Evolutionary conservation across 2,113 vertebrate species (phyloP).

Genomic region (Synchiropus splendidus): DNA sequence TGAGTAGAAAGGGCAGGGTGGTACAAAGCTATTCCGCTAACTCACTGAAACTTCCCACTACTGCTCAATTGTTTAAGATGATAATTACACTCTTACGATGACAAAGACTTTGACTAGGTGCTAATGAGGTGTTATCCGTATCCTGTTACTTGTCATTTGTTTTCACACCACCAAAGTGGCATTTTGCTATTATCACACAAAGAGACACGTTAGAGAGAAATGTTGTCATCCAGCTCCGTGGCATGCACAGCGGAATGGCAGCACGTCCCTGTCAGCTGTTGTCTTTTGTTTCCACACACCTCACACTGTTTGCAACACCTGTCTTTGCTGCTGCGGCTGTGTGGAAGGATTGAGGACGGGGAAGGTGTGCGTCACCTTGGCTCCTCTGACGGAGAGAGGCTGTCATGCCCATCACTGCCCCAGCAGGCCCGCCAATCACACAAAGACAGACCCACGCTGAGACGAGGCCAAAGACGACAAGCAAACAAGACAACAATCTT

Average conservation of each 20-base stretch:
- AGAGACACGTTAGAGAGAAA: slow-evolving; percentile 22
- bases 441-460: slow-evolving; percentile 23
- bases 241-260: slow-evolving; percentile 16
- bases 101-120: slow-evolving; percentile 17
- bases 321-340: slow-evolving; percentile 45
- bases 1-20: too few species aligned
- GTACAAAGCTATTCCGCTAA: too few species aligned
- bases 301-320: slow-evolving; percentile 51
- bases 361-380: slow-evolving; percentile 48
- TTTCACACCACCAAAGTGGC: slow-evolving; percentile 23
- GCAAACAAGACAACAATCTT: slow-evolving; percentile 48
- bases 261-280: slow-evolving; percentile 53
- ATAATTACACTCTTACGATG: background rate
- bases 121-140: slow-evolving; percentile 44
- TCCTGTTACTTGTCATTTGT: slow-evolving; percentile 25
- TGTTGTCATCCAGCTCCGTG: slow-evolving; percentile 37
- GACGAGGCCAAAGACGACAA: slow-evolving; percentile 37
- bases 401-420: slow-evolving; percentile 53
- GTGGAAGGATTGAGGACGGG: slow-evolving; percentile 32
- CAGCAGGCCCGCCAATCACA: slow-evolving; percentile 55
- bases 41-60: too few species aligned
- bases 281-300: slow-evolving; percentile 48
- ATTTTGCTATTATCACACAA: slow-evolving; percentile 22
- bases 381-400: slow-evolving; percentile 43
- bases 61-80: too few species aligned